A percentile compares a stretch with the other conserved stretches of the same genome.
Conservation (phyloP, 64 coral and sea anemone genomes). For the Montipora capricornis region DNA sequence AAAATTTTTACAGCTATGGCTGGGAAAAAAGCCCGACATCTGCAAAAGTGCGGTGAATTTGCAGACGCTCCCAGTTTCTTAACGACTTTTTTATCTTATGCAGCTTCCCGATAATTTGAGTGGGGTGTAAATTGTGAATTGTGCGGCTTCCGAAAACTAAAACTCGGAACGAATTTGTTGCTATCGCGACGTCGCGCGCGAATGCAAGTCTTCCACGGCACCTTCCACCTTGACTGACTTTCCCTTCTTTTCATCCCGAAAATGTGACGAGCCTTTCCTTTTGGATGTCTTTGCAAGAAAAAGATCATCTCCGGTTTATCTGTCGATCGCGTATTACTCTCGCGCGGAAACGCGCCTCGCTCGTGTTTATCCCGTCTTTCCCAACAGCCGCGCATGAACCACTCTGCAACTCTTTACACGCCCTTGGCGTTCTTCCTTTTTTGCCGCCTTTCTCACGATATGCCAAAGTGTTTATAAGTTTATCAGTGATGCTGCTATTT, state of each 20-base stretch:
- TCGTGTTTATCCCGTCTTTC: background rate
- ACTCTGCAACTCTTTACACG: background rate
- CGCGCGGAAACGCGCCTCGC: background rate
- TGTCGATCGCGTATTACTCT: background rate
- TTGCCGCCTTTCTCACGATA: background rate
- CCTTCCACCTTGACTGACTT: background rate
- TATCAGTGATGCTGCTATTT: no score
- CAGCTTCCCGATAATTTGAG: background rate
- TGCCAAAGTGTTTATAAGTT: background rate
- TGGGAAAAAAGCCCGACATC: background rate
- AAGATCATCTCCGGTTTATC: background rate
- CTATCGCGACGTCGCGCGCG: slow-evolving; percentile 16
- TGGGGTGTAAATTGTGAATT: slow-evolving; percentile 10
- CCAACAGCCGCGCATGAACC: background rate
- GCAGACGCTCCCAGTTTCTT: background rate
- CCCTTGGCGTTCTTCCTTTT: background rate
- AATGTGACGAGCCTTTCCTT: slow-evolving; percentile 19
- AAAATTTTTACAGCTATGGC: background rate
- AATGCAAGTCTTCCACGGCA: background rate
- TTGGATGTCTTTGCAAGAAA: background rate
- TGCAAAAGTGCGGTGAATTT: background rate
- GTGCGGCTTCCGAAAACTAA: slow-evolving; percentile 24
- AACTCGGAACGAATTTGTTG: slow-evolving; percentile 26
- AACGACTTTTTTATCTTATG: background rate
- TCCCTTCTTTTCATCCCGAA: background rate